Base-by-base conservation (phyloP, 2,113 vertebrate species). In the Poecilia latipinna region DNA sequence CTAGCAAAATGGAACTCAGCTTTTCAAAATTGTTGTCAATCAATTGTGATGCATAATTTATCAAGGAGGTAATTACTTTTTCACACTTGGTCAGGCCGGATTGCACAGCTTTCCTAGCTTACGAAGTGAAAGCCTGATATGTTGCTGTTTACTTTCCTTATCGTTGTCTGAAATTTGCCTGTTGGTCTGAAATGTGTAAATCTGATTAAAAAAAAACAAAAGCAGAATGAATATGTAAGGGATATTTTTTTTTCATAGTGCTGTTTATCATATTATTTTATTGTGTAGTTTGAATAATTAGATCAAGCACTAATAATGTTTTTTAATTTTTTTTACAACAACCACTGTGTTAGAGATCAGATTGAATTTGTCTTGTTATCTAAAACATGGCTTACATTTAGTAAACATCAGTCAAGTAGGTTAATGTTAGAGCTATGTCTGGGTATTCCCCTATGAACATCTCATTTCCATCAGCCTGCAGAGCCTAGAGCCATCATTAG, bases 361-460 rank as follows among this genome's bases (percentile, higher is more conserved):
- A 67, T 66, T 8, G 2, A 67, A 75, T 62, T 51, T 33, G 24
- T 69, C 70, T 79, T 79, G 79, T 89, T 80, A 76, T 48, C 64
- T 68, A 83, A 83, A 72, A 66, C n/a, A 51, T 8, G 74, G 57
- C 51, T 57, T 77, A 73, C 65, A 72, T 88, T 72, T 68, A 65
- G 83, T 83, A 83, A 86, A 88, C 85, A 90, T 85, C 83, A 88
- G 79, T 89, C 77, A 79, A 70, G 81, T 65, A 54, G 82, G 84
- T 86, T 90, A 74, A 88, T 85, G 85, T 88, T 66, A 39, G 82
- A 83, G 85, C 79, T 84, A 74, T 77, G 71, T 68, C 80, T 65
- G 85, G 86, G 82, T 87, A 86, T 83, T 89, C 78, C 86, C 80
- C 61, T 86, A 80, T 86, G 83, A 92, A 90, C 89, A 67, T 90